phyloP scores from a whole-genome alignment of 1,140 invertebrate species.

The Chymomyza costata region DNA sequence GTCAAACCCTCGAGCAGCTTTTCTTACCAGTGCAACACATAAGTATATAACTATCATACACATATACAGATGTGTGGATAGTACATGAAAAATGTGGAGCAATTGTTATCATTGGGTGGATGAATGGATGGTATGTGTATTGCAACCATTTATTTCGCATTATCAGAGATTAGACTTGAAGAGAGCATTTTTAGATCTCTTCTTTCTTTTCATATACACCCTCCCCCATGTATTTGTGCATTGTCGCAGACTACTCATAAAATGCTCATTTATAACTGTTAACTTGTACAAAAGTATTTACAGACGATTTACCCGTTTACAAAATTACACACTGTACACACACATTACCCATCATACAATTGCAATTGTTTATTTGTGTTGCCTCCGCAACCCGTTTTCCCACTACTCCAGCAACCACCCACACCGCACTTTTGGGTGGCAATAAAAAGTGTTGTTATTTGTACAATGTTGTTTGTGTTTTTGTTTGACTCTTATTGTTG shows the following conservation, averaged over 20 bases:
- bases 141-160: constrained; percentile 49
- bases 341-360: constrained; percentile 52
- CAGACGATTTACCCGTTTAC: constrained; percentile 67
- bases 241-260: constrained; percentile 68
- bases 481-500: constrained; percentile 61
- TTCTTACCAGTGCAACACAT: too few species aligned
- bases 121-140: constrained; percentile 1
- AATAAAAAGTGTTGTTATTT: constrained; percentile 65
- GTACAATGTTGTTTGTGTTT: constrained; percentile 54
- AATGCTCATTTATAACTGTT: constrained; percentile 71
- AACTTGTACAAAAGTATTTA: constrained; percentile 73
- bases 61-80: too few species aligned
- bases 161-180: too few species aligned
- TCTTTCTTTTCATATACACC: too few species aligned
- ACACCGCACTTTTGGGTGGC: constrained; percentile 39
- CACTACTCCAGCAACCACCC: background rate
- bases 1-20: too few species aligned
- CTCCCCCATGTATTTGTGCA: constrained; percentile 21
- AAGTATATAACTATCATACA: too few species aligned
- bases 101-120: constrained; percentile 19
- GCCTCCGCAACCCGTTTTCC: too few species aligned
- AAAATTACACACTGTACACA: too few species aligned
- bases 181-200: too few species aligned
- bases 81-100: constrained; percentile 68
- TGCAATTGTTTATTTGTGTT: constrained; percentile 68